Conservation (phyloP, 1,140 invertebrate genomes). For the Drosophila trapezifrons region DNA sequence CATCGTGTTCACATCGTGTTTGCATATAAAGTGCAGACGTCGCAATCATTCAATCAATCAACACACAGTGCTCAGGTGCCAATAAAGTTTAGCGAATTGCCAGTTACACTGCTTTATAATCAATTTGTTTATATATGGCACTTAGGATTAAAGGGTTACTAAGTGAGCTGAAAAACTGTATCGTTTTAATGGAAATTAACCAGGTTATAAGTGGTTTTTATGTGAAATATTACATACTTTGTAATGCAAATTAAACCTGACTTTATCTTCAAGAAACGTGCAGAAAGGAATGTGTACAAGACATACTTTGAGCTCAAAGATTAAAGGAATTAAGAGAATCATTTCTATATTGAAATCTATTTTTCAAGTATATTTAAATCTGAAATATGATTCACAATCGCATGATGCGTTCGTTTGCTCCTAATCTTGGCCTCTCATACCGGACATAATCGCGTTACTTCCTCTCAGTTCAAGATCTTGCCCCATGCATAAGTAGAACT, state of each 20-base stretch:
- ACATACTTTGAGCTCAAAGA: too few relatives aligned
- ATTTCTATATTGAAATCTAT: too few relatives aligned
- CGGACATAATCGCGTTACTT: constrained; percentile 33
- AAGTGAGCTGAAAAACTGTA: too few relatives aligned
- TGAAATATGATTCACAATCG: constrained; percentile 33
- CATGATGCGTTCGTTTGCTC: not conserved
- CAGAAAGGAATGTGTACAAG: too few relatives aligned
- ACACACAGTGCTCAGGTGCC: constrained; percentile 30
- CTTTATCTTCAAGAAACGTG: too few relatives aligned
- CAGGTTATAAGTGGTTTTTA: not conserved
- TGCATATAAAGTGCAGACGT: constrained; percentile 35
- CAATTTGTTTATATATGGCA: too few relatives aligned
- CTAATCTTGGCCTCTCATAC: constrained; percentile 11
- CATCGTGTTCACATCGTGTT: constrained; percentile 2
- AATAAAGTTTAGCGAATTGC: constrained; percentile 31
- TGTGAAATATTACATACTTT: not conserved
- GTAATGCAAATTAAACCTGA: not conserved
- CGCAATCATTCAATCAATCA: constrained; percentile 49
- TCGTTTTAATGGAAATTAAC: not conserved
- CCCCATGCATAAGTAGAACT: constrained; percentile 42
- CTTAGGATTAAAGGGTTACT: too few relatives aligned
- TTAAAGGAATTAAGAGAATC: too few relatives aligned
- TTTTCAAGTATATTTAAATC: not conserved
- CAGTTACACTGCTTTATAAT: constrained; percentile 13
- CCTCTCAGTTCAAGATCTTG: constrained; percentile 34